Base-by-base conservation (phyloP, 1,140 invertebrate genomes). In the Campoletis sonorensis region DNA sequence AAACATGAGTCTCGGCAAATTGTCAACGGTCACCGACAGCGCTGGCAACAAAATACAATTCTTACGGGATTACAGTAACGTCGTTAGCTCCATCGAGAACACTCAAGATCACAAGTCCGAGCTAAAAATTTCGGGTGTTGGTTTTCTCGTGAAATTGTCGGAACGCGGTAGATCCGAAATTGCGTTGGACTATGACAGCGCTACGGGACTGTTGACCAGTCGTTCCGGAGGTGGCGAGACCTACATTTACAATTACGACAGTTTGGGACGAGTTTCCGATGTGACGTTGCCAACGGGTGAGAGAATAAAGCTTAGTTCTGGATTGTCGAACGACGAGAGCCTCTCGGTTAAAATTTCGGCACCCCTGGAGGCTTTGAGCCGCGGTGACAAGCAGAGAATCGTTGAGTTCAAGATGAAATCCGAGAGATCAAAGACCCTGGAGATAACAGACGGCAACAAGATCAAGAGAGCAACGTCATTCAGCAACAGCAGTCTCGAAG, bases 41-140 rank as follows among this genome's bases (percentile, higher is more conserved):
- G 97, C 97, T 18, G 97, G 97, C 18, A 99, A 98, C 88, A 98
- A 99, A 92, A 96, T 98, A 83, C 95, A 97, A 88, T 96, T 99
- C 88, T 92, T 98, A 18, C 93, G 98, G 72, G 97, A 99, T 91
- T 98, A 98, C 87, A 97, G 96, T 87, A 96, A 96, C 86, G 95
- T 96, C 37, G 96, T 97, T 0, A 98, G 96, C 87, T 97, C 97
- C 7, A 98, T 99, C 86, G 97, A 98, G 92, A 98, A 98, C 87
- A 97, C 97, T 15, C 97, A 98, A 90, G 97, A 98, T 88, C 97
- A 97, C 87, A 98, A 98, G 92, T 97, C 96, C 10, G 96, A 97
- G 84, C 91, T 98, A 33, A 97, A 97, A 90, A 97, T 98, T 86
- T 97, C 96, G 75, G 96, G 96, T 64, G 95, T 97, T 82, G 97